These are phyloP conservation scores for Sebastes aleutianus DNA, from an alignment of 2,797 vertebrate genomes.

Conservation along the genomic window DNA sequence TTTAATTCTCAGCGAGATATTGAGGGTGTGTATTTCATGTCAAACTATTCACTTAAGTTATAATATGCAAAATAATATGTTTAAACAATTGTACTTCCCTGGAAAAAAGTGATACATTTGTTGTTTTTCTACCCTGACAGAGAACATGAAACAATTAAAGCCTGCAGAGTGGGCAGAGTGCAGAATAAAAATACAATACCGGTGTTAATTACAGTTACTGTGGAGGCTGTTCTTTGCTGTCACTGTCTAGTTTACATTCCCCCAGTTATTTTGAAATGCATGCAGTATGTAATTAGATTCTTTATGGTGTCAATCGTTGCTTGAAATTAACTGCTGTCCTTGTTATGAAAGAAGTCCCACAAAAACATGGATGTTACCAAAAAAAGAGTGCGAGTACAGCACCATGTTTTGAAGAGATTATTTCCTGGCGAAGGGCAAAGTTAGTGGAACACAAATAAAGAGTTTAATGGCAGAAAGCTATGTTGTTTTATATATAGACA, in stretches of 20 bases:
- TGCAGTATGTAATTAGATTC: conserved; percentile 9
- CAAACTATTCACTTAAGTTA: background rate
- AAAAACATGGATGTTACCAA: background rate
- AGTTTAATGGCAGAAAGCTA: background rate
- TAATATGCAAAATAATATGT: background rate
- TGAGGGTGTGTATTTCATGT: background rate
- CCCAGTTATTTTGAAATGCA: background rate
- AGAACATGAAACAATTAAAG: background rate
- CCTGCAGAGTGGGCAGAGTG: background rate
- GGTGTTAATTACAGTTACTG: background rate
- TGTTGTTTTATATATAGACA: background rate
- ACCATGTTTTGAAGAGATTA: background rate
- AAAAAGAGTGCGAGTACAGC: background rate
- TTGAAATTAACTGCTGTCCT: background rate
- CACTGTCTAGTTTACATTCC: background rate
- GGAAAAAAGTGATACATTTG: background rate
- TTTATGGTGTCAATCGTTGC: background rate
- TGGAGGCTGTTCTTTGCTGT: background rate
- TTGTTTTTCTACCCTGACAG: background rate
- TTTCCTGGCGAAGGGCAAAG: background rate
- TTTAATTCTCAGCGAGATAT: no score
- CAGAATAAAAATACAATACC: background rate
- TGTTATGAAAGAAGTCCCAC: background rate
- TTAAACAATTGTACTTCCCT: background rate
- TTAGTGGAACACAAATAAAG: background rate